Base-by-base conservation (phyloP, 2,888 invertebrate species). In the Abrostola tripartita region DNA sequence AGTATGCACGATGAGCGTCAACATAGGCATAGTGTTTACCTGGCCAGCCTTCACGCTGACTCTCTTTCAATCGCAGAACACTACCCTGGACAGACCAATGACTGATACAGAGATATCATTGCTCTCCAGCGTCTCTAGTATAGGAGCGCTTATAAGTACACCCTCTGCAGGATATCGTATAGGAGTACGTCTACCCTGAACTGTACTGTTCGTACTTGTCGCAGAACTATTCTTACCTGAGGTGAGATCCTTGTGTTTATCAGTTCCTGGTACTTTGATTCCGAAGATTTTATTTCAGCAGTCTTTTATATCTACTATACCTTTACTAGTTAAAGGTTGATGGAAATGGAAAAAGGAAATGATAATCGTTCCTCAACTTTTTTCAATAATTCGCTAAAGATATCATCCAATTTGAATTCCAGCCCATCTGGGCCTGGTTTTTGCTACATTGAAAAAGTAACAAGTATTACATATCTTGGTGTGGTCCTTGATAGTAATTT, bases 221-320 rank as follows among this genome's bases (percentile, higher is more conserved):
- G 86, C 86, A n/a, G 91, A 91, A 61, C 74, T 89, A 2, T 91
- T 90, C 58, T 62, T 90, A 58, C 91, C 91, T 6, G 90, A 91
- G 85, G 91, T 91, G 8, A 61, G 65, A 4, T 36, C 7, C 7
- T 56, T 42, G 4, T 24, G 4, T 4, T 4, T 4, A 24, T 24
- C 1, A 24, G 24, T 24, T 24, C 24, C 24, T 24, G 24, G 24
- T 24, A 24, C 1, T 24, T 24, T 24, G 24, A 1, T 24, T 24
- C 24, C 1, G 24, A 24, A 24, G 24, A 24, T 24, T 2, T 24
- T 24, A n/a, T n/a, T n/a, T n/a, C n/a, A n/a, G 24, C 4, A 24
- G 24, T 24, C 24, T 2, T 24, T 24, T 24, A n/a, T n/a, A n/a
- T n/a, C n/a, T n/a, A n/a, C n/a, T n/a, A n/a, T n/a, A n/a, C n/a